These are phyloP conservation scores for Seira sanloemensis DNA, from an alignment of 2,888 invertebrate genomes.

Conservation along the genomic window DNA sequence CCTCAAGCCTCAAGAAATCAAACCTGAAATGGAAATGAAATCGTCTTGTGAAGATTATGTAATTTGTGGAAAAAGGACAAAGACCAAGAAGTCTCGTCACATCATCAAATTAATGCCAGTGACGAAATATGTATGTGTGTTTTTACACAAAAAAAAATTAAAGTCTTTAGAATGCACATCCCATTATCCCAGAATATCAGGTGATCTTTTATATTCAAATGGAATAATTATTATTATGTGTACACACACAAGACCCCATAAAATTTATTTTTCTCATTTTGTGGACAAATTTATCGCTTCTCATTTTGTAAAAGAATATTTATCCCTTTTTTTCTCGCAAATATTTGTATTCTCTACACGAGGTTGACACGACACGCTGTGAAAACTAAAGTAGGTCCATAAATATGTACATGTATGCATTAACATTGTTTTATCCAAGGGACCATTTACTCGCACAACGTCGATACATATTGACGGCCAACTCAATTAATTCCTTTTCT, in stretches of 20 bases:
- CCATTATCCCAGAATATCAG: too few species aligned
- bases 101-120: constrained; percentile 4
- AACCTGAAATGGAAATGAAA: background rate
- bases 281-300: too few species aligned
- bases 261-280: too few species aligned
- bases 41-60: background rate
- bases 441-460: too few species aligned
- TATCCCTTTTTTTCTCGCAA: constrained; percentile 8
- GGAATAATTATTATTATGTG: too few species aligned
- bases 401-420: background rate
- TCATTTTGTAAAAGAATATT: too few species aligned
- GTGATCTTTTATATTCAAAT: too few species aligned
- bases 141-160: background rate
- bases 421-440: background rate
- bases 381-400: constrained; percentile 24
- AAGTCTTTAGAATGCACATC: background rate
- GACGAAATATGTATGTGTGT: background rate
- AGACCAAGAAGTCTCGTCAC: background rate
- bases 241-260: too few species aligned
- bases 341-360: constrained; percentile 10
- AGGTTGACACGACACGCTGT: constrained; percentile 17
- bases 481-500: too few species aligned
- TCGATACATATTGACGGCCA: too few species aligned
- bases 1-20: background rate
- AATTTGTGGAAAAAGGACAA: background rate